Evolutionary conservation across 2,113 vertebrate genomes (phyloP), one percentile per base, ranked within the genome.

Genomic region (Lasiurus cinereus): DNA sequence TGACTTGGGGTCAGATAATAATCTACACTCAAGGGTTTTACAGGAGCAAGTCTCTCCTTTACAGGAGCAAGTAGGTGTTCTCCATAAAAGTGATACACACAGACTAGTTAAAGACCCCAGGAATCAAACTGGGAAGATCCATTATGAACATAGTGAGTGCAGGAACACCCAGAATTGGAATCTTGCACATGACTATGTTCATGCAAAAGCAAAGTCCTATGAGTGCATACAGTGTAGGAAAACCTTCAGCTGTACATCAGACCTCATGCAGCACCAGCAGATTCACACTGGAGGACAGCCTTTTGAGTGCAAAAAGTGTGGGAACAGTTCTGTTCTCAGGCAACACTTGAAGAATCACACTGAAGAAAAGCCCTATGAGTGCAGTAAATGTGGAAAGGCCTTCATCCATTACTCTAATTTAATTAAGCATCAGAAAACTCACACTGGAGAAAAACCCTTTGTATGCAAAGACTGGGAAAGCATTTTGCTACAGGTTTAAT

Each of bases 91-190:
- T 62, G 56, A 29, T 12, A 18, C 24, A 21, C n/a, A 83, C 24
- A 24, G 54, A 83, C 54, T 6, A 62, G 78, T 21, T 69, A 83
- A 33, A 50, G 56, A 29, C 66, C 52, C 39, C 46, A 50, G 15
- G n/a, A 83, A 7, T 74, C 52, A 24, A 11, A 33, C 56, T 4
- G 5, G 43, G n/a, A 76, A 92, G 85, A 92, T 90, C 16, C 80
- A 70, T 29, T 92, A 64, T 82, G 84, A 86, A 21, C 92, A 90
- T 18, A 90, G 67, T 6, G 62, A 90, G 12, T 94, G 92, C n/a
- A 69, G 73, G 0, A 94, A 83, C 36, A 36, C 27, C 66, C 70
- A 18, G 66, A 70, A 4, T 54, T 33, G 50, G 48, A 22, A 85
- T 70, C 66, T 85, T 29, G n/a, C 22, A 52, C 31, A 0, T 19